These are phyloP conservation scores for Lagocephalus sceleratus DNA, from an alignment of 2,797 vertebrate species.

Conservation along the genomic window DNA sequence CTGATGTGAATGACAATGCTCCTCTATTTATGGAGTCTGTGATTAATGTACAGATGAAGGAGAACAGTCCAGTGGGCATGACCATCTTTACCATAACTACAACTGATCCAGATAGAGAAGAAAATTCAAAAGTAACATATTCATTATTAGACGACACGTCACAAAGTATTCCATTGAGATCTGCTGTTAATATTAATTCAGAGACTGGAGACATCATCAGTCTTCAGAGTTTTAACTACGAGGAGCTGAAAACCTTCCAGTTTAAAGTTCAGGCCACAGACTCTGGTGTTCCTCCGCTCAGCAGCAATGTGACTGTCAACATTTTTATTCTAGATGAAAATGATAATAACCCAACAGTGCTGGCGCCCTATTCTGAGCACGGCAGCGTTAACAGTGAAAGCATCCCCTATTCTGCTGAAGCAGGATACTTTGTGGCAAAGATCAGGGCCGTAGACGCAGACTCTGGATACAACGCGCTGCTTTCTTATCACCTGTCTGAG, in stretches of 20 bases:
- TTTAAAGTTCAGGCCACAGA: slow-evolving; percentile 58
- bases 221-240: slow-evolving; percentile 57
- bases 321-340: slow-evolving; percentile 53
- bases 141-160: slow-evolving; percentile 31
- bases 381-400: slow-evolving; percentile 39
- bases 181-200: slow-evolving; percentile 57
- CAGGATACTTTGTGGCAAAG: slow-evolving; percentile 43
- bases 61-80: slow-evolving; percentile 70
- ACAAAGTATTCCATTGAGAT: slow-evolving; percentile 28
- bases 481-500: slow-evolving; percentile 35
- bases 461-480: slow-evolving; percentile 45
- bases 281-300: slow-evolving; percentile 56
- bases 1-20: slow-evolving; percentile 76
- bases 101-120: slow-evolving; percentile 60
- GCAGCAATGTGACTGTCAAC: slow-evolving; percentile 53
- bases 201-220: slow-evolving; percentile 50
- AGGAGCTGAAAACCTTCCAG: slow-evolving; percentile 50
- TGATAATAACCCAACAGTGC: slow-evolving; percentile 31
- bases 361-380: slow-evolving; percentile 9
- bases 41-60: slow-evolving; percentile 67
- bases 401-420: slow-evolving; percentile 75
- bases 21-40: slow-evolving; percentile 62
- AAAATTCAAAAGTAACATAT: slow-evolving; percentile 70
- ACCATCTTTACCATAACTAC: slow-evolving; percentile 63
- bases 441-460: slow-evolving; percentile 68